Evolutionary conservation across 2,888 invertebrate species (phyloP).

Genomic region (Eledone cirrhosa): DNA sequence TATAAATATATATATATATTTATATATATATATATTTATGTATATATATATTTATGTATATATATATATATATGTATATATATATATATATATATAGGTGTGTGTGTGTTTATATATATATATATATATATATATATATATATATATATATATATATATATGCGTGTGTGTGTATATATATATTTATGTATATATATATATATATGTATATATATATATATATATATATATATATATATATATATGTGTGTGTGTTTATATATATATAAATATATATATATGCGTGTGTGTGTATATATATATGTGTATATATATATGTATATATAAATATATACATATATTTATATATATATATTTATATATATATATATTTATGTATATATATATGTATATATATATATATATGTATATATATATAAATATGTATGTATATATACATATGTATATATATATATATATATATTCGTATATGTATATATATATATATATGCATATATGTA

Average conservation of each 20-base stretch:
- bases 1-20: not conserved
- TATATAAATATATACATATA: not conserved
- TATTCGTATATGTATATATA: not conserved
- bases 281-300: not conserved
- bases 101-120: not conserved
- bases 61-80: not conserved
- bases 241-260: not conserved
- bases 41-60: not conserved
- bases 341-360: not conserved
- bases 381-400: not conserved
- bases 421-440: not conserved
- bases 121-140: not conserved
- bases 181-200: not conserved
- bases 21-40: not conserved
- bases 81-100: not conserved
- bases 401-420: not conserved
- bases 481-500: not conserved
- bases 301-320: not conserved
- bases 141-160: not conserved
- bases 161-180: not conserved
- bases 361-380: not conserved
- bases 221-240: not conserved
- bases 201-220: not conserved
- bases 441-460: slow-evolving; percentile 2
- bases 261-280: not conserved